Evolutionary conservation across 2,888 invertebrate species (phyloP).

Genomic region (Orchestes rusci): DNA sequence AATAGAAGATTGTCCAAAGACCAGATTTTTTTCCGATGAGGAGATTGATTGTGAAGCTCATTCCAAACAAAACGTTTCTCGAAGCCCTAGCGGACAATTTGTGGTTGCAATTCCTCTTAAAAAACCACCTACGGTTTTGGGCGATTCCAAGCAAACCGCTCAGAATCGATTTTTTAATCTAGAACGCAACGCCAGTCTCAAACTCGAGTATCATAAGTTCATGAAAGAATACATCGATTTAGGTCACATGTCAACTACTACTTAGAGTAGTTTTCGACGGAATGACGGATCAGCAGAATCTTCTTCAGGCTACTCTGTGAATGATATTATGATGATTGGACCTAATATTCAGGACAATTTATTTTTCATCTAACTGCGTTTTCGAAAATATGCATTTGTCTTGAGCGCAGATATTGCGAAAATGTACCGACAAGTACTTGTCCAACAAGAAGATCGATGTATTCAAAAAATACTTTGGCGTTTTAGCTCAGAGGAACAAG

Average conservation of each 20-base stretch:
- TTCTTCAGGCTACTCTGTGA: constrained; percentile 6
- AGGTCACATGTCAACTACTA: constrained; percentile 19
- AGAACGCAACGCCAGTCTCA: constrained; percentile 17
- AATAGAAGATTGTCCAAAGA: constrained; percentile 12
- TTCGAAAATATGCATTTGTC: constrained; percentile 19
- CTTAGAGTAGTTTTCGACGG: constrained; percentile 14
- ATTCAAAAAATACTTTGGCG: constrained; percentile 23
- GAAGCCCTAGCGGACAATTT: constrained; percentile 12
- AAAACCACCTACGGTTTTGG: constrained; percentile 13
- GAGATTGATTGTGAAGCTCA: constrained; percentile 19
- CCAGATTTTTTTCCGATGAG: constrained; percentile 10
- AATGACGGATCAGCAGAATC: constrained; percentile 5
- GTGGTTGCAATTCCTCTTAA: constrained; percentile 19
- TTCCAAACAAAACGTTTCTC: constrained; percentile 11
- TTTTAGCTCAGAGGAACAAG: constrained; percentile 1
- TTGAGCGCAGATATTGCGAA: constrained; percentile 22
- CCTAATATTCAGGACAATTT: constrained; percentile 21
- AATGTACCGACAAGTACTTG: constrained; percentile 23
- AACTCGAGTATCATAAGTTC: constrained; percentile 15
- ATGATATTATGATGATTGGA: constrained; percentile 18
- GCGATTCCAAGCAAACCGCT: constrained; percentile 18
- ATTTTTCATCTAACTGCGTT: constrained; percentile 17
- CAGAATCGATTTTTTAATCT: constrained; percentile 18
- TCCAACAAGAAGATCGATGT: constrained; percentile 11
- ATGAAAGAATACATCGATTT: constrained; percentile 20